Conservation (phyloP, 1,140 invertebrate species). For the Pseudomyrmex concolor region DNA sequence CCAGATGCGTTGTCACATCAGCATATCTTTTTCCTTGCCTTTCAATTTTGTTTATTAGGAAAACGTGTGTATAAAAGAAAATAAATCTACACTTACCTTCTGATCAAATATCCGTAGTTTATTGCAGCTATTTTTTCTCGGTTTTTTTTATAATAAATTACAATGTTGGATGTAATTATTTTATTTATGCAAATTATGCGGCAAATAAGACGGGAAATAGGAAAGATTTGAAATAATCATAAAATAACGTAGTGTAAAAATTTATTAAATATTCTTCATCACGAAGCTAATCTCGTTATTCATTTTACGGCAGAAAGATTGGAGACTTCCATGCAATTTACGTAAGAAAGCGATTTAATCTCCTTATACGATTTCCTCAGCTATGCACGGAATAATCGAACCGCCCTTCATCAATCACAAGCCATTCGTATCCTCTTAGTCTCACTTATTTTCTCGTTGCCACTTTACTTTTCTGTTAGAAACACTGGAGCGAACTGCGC, state of each 20-base stretch:
- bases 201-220: not conserved
- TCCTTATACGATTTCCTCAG: slow-evolving; percentile 56
- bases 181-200: not conserved
- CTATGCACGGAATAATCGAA: slow-evolving; percentile 60
- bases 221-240: too few species aligned
- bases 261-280: slow-evolving; percentile 7
- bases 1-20: not conserved
- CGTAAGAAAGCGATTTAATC: not conserved
- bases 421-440: slow-evolving; percentile 47
- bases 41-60: slow-evolving; percentile 28
- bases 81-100: not conserved
- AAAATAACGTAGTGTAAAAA: not conserved
- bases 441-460: slow-evolving; percentile 46
- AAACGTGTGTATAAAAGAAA: not conserved
- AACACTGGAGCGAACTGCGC: not conserved
- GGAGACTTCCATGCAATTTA: slow-evolving; percentile 33
- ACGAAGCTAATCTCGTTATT: slow-evolving; percentile 31
- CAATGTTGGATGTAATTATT: not conserved
- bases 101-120: not conserved
- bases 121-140: not conserved
- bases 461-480: slow-evolving; percentile 40
- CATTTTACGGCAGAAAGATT: slow-evolving; percentile 42
- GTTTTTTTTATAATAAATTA: not conserved
- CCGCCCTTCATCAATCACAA: slow-evolving; percentile 49
- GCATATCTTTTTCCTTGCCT: not conserved